A percentile compares a stretch with the other conserved stretches of the same genome.
Evolutionary conservation across 2,113 vertebrate genomes (phyloP).

Genomic region (Barbus barbus): DNA sequence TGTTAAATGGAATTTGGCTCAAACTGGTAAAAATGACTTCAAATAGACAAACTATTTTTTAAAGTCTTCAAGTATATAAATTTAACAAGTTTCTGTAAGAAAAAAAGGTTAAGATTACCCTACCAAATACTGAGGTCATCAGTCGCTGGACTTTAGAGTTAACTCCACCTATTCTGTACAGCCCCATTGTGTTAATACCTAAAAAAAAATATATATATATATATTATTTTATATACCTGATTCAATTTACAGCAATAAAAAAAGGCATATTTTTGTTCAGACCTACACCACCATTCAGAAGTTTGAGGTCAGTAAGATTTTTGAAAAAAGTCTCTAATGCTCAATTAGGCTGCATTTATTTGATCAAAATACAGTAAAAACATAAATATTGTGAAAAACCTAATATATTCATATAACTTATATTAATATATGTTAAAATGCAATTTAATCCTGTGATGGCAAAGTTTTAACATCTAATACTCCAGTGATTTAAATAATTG

Average conservation of each 20-base stretch:
- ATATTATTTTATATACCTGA: no score
- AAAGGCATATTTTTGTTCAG: no score
- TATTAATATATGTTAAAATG: no score
- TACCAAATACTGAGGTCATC: constrained; percentile 94
- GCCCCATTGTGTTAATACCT: constrained; percentile 91
- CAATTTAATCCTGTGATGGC: not conserved
- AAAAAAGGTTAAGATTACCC: constrained; percentile 52
- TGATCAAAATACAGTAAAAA: no score
- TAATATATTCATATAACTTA: no score
- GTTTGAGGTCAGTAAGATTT: no score
- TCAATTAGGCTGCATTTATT: no score
- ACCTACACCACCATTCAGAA: no score
- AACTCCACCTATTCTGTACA: constrained; percentile 96
- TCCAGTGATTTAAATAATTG: not conserved
- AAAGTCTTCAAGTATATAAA: not conserved
- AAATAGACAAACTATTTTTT: not conserved
- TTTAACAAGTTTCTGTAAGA: constrained; percentile 6
- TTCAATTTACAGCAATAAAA: no score
- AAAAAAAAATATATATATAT: no score
- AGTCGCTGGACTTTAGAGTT: constrained; percentile 98
- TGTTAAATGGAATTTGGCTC: not conserved
- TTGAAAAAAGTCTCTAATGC: no score
- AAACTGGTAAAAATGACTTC: not conserved
- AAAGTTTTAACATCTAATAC: not conserved
- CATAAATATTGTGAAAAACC: no score